Evolutionary conservation across 2,888 invertebrate genomes (phyloP).

Genomic region (Cheiracanthium punctorium): DNA sequence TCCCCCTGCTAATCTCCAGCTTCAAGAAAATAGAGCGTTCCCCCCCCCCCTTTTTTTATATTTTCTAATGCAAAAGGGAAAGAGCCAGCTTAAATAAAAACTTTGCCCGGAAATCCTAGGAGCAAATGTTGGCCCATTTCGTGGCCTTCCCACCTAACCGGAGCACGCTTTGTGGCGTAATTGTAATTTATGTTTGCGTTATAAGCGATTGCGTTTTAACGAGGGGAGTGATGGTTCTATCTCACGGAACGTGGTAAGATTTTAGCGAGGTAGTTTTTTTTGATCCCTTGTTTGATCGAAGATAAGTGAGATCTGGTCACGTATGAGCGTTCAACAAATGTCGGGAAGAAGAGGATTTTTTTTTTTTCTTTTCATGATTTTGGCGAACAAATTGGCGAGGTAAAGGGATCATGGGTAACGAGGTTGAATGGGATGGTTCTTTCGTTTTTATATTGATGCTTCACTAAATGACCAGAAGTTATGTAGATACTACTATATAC

Average conservation of each 20-base stretch:
- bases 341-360: not conserved
- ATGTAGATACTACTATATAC: no score
- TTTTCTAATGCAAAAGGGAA: not conserved
- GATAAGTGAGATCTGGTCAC: not conserved
- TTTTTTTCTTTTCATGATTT: no score
- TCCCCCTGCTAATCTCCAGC: not conserved
- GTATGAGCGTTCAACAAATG: not conserved
- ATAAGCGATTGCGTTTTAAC: slow-evolving; percentile 40
- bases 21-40: not conserved
- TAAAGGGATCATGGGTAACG: no score
- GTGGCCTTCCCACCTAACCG: not conserved
- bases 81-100: slow-evolving; percentile 21
- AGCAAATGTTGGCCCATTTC: slow-evolving; percentile 57
- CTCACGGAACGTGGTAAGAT: slow-evolving; percentile 46
- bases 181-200: slow-evolving; percentile 62
- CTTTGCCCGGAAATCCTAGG: slow-evolving; percentile 11
- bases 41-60: not conserved
- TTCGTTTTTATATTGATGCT: no score
- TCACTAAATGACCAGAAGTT: no score
- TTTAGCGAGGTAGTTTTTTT: slow-evolving; percentile 24
- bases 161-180: slow-evolving; percentile 20
- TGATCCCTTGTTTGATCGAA: not conserved
- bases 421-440: no score
- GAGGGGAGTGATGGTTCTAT: slow-evolving; percentile 30
- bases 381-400: no score